phyloP scores from a whole-genome alignment of 2,113 vertebrate genomes.

The Chionis minor region DNA sequence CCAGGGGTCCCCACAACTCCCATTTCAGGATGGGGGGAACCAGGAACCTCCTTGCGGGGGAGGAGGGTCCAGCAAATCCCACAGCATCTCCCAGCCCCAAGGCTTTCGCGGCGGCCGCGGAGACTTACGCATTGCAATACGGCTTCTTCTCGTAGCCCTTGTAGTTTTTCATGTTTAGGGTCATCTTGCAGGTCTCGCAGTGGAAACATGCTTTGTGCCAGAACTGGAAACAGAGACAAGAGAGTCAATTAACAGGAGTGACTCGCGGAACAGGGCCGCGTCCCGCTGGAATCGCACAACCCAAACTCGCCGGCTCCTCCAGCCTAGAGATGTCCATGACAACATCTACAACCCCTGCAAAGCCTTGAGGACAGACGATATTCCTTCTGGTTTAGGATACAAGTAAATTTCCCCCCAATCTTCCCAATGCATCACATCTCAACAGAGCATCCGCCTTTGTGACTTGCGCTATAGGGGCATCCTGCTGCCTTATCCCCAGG shows the following conservation, averaged over 20 bases:
- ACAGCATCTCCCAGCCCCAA: background rate
- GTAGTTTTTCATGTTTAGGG: constrained; percentile 87
- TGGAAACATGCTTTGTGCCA: constrained; percentile 86
- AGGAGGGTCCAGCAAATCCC: background rate
- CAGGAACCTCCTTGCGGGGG: too few relatives aligned
- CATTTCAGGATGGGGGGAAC: fast-evolving
- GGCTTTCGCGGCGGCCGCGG: background rate
- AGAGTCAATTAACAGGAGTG: fast-evolving
- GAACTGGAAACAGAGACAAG: constrained; percentile 59
- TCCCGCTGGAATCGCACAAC: fast-evolving
- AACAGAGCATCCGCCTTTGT: background rate
- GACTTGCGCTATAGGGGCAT: fast-evolving
- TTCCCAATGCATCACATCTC: background rate
- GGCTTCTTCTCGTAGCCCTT: constrained; percentile 87
- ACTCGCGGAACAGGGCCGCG: background rate
- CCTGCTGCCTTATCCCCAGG: background rate
- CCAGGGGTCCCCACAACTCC: fast-evolving
- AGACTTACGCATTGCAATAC: constrained; percentile 83
- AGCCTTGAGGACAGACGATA: fast-evolving
- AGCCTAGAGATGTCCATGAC: fast-evolving
- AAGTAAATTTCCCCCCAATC: fast-evolving
- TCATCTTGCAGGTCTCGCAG: constrained; percentile 86
- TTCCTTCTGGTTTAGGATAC: fast-evolving
- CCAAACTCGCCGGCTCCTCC: background rate
- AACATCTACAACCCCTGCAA: fast-evolving